Evolutionary conservation across 2,113 vertebrate species (phyloP).

Genomic region (Melanotaenia duboulayi): DNA sequence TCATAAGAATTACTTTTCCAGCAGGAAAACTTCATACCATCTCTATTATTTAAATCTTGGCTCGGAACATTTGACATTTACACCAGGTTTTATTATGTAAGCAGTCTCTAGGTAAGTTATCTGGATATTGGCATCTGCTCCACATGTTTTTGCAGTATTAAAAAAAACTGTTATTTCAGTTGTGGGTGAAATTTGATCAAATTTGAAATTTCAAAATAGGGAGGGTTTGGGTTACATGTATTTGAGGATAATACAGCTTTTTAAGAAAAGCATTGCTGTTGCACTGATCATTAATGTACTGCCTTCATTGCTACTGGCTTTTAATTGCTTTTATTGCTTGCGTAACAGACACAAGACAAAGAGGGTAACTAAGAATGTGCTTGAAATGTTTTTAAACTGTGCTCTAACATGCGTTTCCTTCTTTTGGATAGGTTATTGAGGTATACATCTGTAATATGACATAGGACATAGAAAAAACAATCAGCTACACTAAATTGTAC

Average conservation of each 20-base stretch:
- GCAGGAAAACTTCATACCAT: too few species aligned
- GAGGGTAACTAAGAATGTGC: not conserved
- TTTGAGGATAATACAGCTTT: not conserved
- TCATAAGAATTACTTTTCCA: conserved; percentile 6
- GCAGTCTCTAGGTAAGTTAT: too few species aligned
- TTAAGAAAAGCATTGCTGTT: not conserved
- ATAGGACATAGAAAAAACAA: not conserved
- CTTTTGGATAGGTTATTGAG: not conserved
- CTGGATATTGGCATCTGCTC: not conserved
- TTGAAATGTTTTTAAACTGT: not conserved
- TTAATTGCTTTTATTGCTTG: not conserved
- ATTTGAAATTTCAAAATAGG: not conserved
- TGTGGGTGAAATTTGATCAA: not conserved
- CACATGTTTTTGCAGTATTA: not conserved
- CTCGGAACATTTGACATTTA: too few species aligned
- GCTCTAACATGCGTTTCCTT: not conserved
- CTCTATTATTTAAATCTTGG: too few species aligned
- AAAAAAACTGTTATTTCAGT: not conserved
- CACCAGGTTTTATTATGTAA: too few species aligned
- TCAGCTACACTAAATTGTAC: not conserved
- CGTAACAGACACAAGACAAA: not conserved
- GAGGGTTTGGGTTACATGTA: not conserved
- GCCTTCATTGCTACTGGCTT: not conserved
- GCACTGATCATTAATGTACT: not conserved
- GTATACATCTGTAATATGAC: not conserved